Conservation (phyloP, 2,888 invertebrate genomes). For the Scaptomyza parva region DNA sequence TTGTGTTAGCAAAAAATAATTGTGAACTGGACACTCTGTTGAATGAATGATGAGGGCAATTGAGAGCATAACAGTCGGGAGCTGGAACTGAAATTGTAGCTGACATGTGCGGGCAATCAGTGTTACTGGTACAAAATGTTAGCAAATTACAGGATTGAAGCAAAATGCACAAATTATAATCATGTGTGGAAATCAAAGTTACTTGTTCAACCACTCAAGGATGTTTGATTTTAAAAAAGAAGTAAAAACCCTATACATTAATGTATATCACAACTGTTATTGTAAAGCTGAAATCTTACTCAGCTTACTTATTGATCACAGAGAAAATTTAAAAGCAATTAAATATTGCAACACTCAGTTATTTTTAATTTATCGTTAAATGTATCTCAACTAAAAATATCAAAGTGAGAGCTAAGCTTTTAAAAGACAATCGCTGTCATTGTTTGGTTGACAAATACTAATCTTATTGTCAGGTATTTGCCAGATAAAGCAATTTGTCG, state of each 20-base stretch:
- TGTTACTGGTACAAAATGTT: slow-evolving; percentile 25
- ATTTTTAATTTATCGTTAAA: not conserved
- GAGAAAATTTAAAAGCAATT: not conserved
- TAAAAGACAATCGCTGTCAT: not conserved
- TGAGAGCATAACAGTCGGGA: not conserved
- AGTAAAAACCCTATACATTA: too few relatives aligned
- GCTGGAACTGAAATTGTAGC: not conserved
- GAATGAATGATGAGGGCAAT: slow-evolving; percentile 12
- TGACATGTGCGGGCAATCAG: slow-evolving; percentile 49
- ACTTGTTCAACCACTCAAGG: not conserved
- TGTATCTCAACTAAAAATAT: too few relatives aligned
- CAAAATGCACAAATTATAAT: slow-evolving; percentile 46
- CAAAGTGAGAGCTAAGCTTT: not conserved
- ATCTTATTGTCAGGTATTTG: not conserved
- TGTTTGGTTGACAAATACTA: not conserved
- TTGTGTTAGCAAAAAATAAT: slow-evolving; percentile 3
- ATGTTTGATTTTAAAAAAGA: slow-evolving; percentile 1
- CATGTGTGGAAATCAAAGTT: slow-evolving; percentile 26
- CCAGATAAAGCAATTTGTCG: not conserved
- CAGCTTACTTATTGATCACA: not conserved
- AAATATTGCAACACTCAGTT: not conserved
- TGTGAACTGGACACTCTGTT: slow-evolving; percentile 5
- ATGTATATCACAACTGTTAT: too few relatives aligned
- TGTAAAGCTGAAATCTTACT: not conserved
- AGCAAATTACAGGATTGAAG: slow-evolving; percentile 48